Conservation (phyloP, 1,140 invertebrate genomes). For the Lasioglossum albipes region DNA sequence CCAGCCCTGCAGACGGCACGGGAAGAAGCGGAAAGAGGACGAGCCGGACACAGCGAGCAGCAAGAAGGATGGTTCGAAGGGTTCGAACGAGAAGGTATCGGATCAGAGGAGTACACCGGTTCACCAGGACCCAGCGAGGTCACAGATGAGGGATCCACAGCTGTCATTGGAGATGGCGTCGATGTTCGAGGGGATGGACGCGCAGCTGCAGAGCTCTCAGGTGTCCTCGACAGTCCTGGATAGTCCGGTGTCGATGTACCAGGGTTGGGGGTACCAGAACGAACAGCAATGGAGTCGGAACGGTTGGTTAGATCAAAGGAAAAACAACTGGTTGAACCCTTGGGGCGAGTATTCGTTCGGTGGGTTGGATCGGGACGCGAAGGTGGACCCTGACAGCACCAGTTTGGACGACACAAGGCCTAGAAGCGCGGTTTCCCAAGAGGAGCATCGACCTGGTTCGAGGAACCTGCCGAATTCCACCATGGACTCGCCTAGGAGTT, state of each 20-base stretch:
- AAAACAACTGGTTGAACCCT: slow-evolving; percentile 78
- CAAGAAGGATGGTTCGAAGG: slow-evolving; percentile 75
- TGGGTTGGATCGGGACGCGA: slow-evolving; percentile 78
- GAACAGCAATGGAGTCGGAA: slow-evolving; percentile 74
- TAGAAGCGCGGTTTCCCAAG: slow-evolving; percentile 72
- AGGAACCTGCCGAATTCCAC: slow-evolving; percentile 70
- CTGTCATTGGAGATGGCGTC: slow-evolving; percentile 84
- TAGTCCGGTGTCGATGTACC: slow-evolving; percentile 83
- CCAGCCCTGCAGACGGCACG: slow-evolving; percentile 89
- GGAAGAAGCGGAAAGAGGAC: slow-evolving; percentile 89
- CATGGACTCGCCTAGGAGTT: slow-evolving; percentile 64
- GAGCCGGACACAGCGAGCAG: slow-evolving; percentile 80
- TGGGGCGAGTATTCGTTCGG: slow-evolving; percentile 81
- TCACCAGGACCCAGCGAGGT: slow-evolving; percentile 70
- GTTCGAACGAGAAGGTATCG: slow-evolving; percentile 64
- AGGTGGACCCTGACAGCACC: slow-evolving; percentile 86
- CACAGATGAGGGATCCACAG: slow-evolving; percentile 69
- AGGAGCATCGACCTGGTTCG: slow-evolving; percentile 74
- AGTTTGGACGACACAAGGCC: slow-evolving; percentile 78
- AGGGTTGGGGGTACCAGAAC: slow-evolving; percentile 78
- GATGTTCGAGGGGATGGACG: slow-evolving; percentile 87
- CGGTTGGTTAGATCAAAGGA: slow-evolving; percentile 75
- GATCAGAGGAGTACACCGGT: slow-evolving; percentile 64
- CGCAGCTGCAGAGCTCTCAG: slow-evolving; percentile 89
- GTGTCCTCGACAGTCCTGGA: slow-evolving; percentile 90